Conservation (phyloP, 2,888 invertebrate genomes). For the Punctoribates punctum region DNA sequence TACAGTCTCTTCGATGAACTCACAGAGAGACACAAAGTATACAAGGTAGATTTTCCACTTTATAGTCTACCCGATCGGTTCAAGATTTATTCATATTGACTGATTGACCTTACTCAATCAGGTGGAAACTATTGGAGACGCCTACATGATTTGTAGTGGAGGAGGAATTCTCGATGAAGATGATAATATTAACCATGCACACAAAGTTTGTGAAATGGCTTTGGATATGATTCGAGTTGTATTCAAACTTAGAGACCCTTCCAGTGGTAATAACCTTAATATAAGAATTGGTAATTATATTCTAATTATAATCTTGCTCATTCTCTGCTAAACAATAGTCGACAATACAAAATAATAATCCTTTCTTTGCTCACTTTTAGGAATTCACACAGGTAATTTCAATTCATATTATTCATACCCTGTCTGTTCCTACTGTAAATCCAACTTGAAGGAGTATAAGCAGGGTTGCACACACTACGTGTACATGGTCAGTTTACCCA, state of each 20-base stretch:
- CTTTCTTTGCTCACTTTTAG: too few species aligned
- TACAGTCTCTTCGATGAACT: conserved; percentile 94
- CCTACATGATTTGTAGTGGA: conserved; percentile 96
- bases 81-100: too few species aligned
- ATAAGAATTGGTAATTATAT: conserved; percentile 54
- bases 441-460: too few species aligned
- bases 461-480: too few species aligned
- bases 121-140: conserved; percentile 97
- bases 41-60: conserved; percentile 67
- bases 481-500: too few species aligned
- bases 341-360: too few species aligned
- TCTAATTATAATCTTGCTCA: not conserved
- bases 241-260: conserved; percentile 84
- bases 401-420: too few species aligned
- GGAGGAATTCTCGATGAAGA: conserved; percentile 65
- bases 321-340: not conserved
- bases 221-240: conserved; percentile 93
- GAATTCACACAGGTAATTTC: too few species aligned
- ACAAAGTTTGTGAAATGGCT: conserved; percentile 90
- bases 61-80: too few species aligned
- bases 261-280: conserved; percentile 63
- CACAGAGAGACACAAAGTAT: conserved; percentile 86
- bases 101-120: conserved; percentile 52
- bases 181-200: conserved; percentile 82
- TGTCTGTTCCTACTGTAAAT: too few species aligned